These are phyloP conservation scores for Myotis myotis DNA, from an alignment of 2,797 vertebrate genomes.

Conservation along the genomic window DNA sequence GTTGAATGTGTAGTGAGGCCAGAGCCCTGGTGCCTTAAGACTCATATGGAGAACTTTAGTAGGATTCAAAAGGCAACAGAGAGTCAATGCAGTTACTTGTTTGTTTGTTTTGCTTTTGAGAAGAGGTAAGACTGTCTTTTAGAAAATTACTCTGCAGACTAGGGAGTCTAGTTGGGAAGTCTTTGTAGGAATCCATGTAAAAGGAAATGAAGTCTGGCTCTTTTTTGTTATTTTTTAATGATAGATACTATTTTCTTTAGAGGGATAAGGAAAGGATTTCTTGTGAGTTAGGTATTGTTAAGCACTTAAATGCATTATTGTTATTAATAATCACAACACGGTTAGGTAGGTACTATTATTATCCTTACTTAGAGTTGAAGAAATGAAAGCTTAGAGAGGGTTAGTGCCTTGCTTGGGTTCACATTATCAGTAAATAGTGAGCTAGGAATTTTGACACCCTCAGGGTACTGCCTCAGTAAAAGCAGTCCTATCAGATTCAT, in stretches of 20 bases:
- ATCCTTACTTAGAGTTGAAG: slow-evolving; percentile 3
- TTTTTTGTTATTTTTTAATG: slow-evolving; percentile 44
- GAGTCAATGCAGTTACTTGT: background rate
- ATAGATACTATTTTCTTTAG: slow-evolving; percentile 46
- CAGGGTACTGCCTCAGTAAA: background rate
- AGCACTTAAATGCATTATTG: background rate
- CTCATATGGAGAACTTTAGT: background rate
- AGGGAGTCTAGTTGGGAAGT: background rate
- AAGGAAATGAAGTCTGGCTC: slow-evolving; percentile 19
- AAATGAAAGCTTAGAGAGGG: slow-evolving; percentile 20
- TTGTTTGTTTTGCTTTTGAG: slow-evolving; percentile 27
- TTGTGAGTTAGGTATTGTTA: slow-evolving; percentile 20
- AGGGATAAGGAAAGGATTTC: background rate
- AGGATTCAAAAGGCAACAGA: background rate
- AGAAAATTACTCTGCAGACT: slow-evolving; percentile 13
- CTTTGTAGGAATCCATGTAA: slow-evolving; percentile 44
- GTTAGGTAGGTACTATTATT: slow-evolving; percentile 13
- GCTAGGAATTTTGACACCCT: background rate
- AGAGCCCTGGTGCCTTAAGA: background rate
- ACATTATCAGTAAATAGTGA: background rate
- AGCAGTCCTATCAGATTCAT: background rate
- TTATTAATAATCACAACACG: background rate
- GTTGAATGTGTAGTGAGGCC: background rate
- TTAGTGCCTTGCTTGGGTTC: background rate
- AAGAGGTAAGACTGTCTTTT: slow-evolving; percentile 32